A percentile compares a stretch with the other conserved stretches of the same genome.
Conservation (phyloP, 2,888 invertebrate species). For the Ganaspis brasiliensis region DNA sequence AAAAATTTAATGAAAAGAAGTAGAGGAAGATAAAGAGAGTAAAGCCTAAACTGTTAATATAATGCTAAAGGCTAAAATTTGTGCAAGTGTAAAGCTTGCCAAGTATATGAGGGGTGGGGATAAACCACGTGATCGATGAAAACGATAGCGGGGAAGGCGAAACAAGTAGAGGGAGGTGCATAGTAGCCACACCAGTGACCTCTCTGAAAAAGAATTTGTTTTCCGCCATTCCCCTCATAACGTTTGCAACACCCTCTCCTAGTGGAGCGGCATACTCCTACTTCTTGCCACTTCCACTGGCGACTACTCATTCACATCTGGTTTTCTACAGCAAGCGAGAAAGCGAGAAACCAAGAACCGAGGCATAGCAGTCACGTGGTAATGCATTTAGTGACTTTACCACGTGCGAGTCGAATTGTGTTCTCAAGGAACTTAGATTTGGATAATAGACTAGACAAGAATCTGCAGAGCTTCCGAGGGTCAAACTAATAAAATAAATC, state of each 20-base stretch:
- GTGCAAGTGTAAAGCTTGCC: too few species aligned
- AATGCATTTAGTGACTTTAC: conserved; percentile 13
- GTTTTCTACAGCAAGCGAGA: neutral
- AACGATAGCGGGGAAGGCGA: neutral
- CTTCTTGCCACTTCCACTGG: neutral
- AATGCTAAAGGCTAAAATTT: too few species aligned
- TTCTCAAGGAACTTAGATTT: neutral
- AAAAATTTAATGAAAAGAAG: too few species aligned
- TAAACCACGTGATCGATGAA: too few species aligned
- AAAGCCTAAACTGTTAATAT: too few species aligned
- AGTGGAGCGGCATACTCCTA: neutral
- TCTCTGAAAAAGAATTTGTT: conserved; percentile 17
- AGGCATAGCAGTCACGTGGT: neutral
- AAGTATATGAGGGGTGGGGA: neutral
- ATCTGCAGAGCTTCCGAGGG: neutral
- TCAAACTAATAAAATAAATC: too few species aligned
- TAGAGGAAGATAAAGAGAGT: too few species aligned
- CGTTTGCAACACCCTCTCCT: neutral
- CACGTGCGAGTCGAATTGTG: conserved; percentile 13
- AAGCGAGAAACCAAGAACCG: neutral
- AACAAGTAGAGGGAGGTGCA: neutral
- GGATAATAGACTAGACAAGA: neutral
- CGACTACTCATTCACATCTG: conserved; percentile 33
- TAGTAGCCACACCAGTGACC: conserved; percentile 2
- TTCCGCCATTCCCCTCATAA: neutral